phyloP scores from a whole-genome alignment of 1,140 invertebrate species.

The Phymorhynchus buccinoides region DNA sequence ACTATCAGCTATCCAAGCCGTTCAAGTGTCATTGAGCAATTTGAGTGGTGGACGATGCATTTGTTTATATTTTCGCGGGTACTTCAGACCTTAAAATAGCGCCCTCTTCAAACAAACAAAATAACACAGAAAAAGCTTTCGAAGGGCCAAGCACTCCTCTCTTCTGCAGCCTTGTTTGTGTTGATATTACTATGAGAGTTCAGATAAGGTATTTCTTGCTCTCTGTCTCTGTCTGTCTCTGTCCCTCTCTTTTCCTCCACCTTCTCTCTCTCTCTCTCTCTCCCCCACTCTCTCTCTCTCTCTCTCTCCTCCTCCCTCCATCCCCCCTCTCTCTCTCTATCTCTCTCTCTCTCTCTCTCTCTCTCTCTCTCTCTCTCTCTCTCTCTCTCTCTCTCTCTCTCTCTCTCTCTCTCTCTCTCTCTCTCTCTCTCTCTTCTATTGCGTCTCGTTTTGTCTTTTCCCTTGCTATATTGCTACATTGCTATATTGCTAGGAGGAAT shows the following conservation, averaged over 20 bases:
- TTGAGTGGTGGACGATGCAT: too few relatives aligned
- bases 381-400: slow-evolving; percentile 23
- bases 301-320: neutral
- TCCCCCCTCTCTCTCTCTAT: slow-evolving; percentile 11
- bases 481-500: too few relatives aligned
- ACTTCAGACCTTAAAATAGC: too few relatives aligned
- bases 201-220: neutral
- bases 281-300: slow-evolving; percentile 18
- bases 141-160: too few relatives aligned
- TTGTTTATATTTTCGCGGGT: too few relatives aligned
- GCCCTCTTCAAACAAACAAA: too few relatives aligned
- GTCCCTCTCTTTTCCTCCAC: slow-evolving; percentile 16
- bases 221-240: slow-evolving; percentile 24
- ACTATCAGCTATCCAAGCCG: too few relatives aligned
- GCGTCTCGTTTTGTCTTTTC: slow-evolving; percentile 8
- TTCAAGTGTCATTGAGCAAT: too few relatives aligned
- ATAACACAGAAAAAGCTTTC: too few relatives aligned
- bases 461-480: slow-evolving; percentile 21
- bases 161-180: too few relatives aligned
- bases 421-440: slow-evolving; percentile 33
- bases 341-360: slow-evolving; percentile 28
- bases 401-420: slow-evolving; percentile 41
- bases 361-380: slow-evolving; percentile 33
- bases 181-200: slow-evolving; percentile 6
- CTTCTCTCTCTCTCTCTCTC: neutral